These are phyloP conservation scores for Tryphoninae sp. DNA, from an alignment of 2,888 invertebrate species.

Conservation along the genomic window DNA sequence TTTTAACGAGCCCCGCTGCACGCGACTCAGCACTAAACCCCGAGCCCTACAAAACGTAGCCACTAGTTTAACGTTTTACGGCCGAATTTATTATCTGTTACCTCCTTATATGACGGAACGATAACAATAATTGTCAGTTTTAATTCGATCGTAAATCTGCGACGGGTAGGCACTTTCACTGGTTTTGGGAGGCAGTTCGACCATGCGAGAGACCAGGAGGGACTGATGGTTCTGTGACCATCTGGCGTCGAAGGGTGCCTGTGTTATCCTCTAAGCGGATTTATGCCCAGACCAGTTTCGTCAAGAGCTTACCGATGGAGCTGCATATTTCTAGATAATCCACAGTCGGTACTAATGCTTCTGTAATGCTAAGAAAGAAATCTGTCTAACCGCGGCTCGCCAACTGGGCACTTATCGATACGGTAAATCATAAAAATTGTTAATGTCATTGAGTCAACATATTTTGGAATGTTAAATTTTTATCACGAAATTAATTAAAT, in stretches of 20 bases:
- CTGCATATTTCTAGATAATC: constrained; percentile 44
- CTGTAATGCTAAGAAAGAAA: constrained; percentile 18
- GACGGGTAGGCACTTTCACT: constrained; percentile 71
- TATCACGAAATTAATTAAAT: not conserved
- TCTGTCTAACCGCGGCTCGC: not conserved
- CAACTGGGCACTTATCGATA: not conserved
- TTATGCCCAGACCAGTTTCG: constrained; percentile 34
- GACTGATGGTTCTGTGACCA: constrained; percentile 70
- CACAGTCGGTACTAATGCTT: constrained; percentile 57
- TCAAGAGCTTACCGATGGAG: constrained; percentile 60
- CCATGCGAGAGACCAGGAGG: constrained; percentile 39
- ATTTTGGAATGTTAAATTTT: not conserved
- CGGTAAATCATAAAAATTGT: not conserved
- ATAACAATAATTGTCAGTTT: constrained; percentile 81
- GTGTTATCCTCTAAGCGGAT: constrained; percentile 56
- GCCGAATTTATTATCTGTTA: constrained; percentile 81
- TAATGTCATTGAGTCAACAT: not conserved
- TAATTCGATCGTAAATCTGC: constrained; percentile 79
- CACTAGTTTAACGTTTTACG: constrained; percentile 81
- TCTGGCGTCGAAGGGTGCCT: constrained; percentile 71
- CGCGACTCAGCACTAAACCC: constrained; percentile 81
- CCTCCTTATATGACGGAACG: constrained; percentile 80
- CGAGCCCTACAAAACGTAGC: constrained; percentile 79
- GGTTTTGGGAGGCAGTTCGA: constrained; percentile 64
- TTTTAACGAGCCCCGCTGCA: constrained; percentile 81